Evolutionary conservation across 2,113 vertebrate species (phyloP), one percentile per base, ranked within the genome.

Genomic region (Psilopogon haemacephalus): DNA sequence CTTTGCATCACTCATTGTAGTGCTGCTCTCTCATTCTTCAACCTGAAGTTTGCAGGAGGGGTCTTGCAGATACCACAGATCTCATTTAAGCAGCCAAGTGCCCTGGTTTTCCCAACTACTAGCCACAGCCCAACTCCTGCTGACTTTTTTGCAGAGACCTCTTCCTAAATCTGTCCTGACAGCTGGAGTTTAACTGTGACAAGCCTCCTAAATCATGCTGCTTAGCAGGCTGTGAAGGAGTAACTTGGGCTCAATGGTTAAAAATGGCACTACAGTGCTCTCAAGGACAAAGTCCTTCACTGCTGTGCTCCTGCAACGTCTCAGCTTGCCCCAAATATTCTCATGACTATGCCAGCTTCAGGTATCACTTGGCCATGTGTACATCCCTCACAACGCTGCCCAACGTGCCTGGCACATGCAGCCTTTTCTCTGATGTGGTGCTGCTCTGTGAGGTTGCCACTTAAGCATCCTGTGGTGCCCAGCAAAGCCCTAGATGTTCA

Each of bases 351-450:
- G 6, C 12, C 9, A 23, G 20, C 30, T 37, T n/a, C 2, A 10
- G 26, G 44, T 33, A 44, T 55, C 3, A 2, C 63, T 70, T 23
- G 50, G 27, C 62, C 30, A 11, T 5, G 30, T 1, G 3, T 30
- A 48, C 38, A 28, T 10, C 23, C 35, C 40, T 46, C 64, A n/a
- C 27, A 16, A n/a, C 15, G 38, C 19, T 67, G 9, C 8, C 56
- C 2, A 8, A 8, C 5, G 7, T 3, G 26, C 15, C 37, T 0
- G 0, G n/a, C 15, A 20, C 12, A 26, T 0, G 6, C 1, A 3
- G n/a, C 12, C n/a, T 73, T 59, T 68, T n/a, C 12, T 63, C 9
- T 35, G 58, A 35, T 19, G 0, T 6, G 9, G 26, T 64, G 30
- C 48, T 86, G 40, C 60, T 59, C 15, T 48, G 35, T 59, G 48